Base-by-base conservation (phyloP, 1,140 invertebrate genomes). In the Alviniconcha marisindica region DNA sequence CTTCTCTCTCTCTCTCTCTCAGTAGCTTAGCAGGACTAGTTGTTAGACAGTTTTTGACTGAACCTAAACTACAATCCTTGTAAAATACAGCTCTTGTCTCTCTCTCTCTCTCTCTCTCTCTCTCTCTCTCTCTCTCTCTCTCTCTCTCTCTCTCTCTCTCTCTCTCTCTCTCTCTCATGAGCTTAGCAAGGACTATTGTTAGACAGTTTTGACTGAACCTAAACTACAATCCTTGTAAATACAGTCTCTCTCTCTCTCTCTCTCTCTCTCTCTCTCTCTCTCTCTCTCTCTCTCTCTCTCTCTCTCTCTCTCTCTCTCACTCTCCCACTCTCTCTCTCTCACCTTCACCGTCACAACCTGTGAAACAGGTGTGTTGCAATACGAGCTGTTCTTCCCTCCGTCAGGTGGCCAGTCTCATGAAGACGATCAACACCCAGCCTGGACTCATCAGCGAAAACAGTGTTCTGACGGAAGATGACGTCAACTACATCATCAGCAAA, bases 391-490 rank as follows among this genome's bases (percentile, higher is more conserved):
- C 14, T 44, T 40, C 21, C 4, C 24, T 10, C 10, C 18, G 4
- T 4, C 51, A 77, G 44, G 76, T 54, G 44, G 31, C 76, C 18
- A 28, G 36, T 0, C n/a, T 56, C n/a, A 33, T 77, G 44, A 54
- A 51, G 44, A 15, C 48, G 15, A 33, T 56, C 42, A 51, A 33
- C 76, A 56, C 42, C 7, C 12, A 31, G 33, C 44, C 36, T 80
- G 80, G 54, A 38, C 40, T 76, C 42, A 15, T 24, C 42, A 76
- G 73, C 28, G 73, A 76, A n/a, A 71, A 42, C 40, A 51, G 21
- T 10, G 42, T 76, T 24, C 73, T 76, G 7, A 76, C 73, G 24
- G 73, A 76, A 5, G 73, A 40, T 21, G 73, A 76, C 42, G 21
- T 76, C 0, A 40, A 76, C n/a, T 21, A 51, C 24, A 51, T 76